A percentile compares a stretch with the other conserved stretches of the same genome.
These are phyloP conservation scores for Lumbricus terrestris DNA, from an alignment of 2,888 invertebrate genomes.

Conservation along the genomic window DNA sequence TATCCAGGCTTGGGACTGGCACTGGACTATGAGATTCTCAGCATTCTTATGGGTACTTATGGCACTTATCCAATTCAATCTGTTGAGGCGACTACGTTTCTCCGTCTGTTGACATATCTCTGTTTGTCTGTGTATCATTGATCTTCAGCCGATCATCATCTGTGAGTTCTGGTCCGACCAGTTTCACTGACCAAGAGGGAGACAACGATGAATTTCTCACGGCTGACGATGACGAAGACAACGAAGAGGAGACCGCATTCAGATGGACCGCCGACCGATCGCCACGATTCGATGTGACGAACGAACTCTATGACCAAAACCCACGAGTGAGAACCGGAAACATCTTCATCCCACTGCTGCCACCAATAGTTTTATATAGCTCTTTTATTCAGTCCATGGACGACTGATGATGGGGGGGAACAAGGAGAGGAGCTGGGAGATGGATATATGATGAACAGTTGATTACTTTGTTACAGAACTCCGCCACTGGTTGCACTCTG, in stretches of 20 bases:
- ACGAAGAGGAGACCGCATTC: slow-evolving; percentile 44
- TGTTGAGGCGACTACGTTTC: neutral
- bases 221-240: slow-evolving; percentile 37
- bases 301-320: slow-evolving; percentile 56
- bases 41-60: neutral
- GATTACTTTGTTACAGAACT: no score
- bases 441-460: no score
- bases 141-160: neutral
- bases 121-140: neutral
- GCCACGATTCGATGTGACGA: slow-evolving; percentile 51
- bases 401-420: no score
- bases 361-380: neutral
- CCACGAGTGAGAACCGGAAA: slow-evolving; percentile 46
- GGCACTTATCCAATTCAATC: neutral
- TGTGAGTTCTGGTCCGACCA: neutral
- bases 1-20: no score
- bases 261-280: slow-evolving; percentile 48
- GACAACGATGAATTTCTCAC: neutral
- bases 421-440: no score
- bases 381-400: no score
- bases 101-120: neutral
- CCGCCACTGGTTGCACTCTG: no score
- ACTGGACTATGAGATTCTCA: no score
- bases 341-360: neutral
- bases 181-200: neutral